Evolutionary conservation across 1,140 invertebrate genomes (phyloP).

Genomic region (Zaprionus capensis): DNA sequence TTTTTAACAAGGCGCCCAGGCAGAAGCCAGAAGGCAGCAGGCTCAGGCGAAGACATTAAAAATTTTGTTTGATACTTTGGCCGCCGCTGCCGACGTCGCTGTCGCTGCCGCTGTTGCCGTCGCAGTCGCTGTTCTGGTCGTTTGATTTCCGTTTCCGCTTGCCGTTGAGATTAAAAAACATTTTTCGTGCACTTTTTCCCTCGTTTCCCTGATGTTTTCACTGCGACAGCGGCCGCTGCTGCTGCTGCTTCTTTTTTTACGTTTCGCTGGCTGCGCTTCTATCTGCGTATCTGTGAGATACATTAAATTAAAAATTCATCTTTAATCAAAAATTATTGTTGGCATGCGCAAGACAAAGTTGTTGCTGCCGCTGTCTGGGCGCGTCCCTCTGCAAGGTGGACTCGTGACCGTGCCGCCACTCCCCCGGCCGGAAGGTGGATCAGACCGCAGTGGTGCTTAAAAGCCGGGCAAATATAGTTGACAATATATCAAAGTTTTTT

Average conservation of each 20-base stretch:
- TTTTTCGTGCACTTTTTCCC: slow-evolving; percentile 79
- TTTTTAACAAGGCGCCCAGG: slow-evolving; percentile 76
- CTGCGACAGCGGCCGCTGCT: slow-evolving; percentile 15
- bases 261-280: slow-evolving; percentile 52
- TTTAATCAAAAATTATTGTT: slow-evolving; percentile 85
- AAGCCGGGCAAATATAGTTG: slow-evolving; percentile 64
- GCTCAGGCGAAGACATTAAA: slow-evolving; percentile 78
- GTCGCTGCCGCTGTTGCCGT: slow-evolving; percentile 9
- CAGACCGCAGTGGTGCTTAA: slow-evolving; percentile 37
- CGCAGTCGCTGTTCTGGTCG: slow-evolving; percentile 80
- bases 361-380: slow-evolving; percentile 30
- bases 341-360: slow-evolving; percentile 71
- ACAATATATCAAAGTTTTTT: slow-evolving; percentile 72
- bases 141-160: slow-evolving; percentile 84
- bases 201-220: slow-evolving; percentile 72
- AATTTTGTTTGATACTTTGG: slow-evolving; percentile 83
- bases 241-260: slow-evolving; percentile 33
- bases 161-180: slow-evolving; percentile 84
- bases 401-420: neutral
- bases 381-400: slow-evolving; percentile 10
- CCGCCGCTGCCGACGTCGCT: slow-evolving; percentile 46
- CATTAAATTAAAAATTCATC: slow-evolving; percentile 84
- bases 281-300: slow-evolving; percentile 75
- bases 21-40: slow-evolving; percentile 64
- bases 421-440: slow-evolving; percentile 21